Conservation (phyloP, 2,888 invertebrate species). For the Furcula furcula region DNA sequence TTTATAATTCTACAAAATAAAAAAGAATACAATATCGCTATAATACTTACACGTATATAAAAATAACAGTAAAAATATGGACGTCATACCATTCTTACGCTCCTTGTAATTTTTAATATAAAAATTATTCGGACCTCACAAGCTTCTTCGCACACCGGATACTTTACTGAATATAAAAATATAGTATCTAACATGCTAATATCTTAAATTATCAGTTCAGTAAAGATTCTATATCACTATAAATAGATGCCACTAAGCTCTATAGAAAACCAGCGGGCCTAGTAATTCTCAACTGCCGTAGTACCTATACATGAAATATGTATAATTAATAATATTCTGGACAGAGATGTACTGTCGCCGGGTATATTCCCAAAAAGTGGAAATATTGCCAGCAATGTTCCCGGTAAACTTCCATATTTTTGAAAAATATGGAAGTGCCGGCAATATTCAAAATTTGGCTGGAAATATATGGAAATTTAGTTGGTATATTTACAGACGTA, state of each 20-base stretch:
- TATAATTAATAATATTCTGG: no score
- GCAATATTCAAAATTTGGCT: no score
- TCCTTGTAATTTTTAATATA: conserved; percentile 78
- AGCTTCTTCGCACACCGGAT: conserved; percentile 38
- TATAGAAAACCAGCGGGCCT: conserved; percentile 15
- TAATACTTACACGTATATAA: conserved; percentile 72
- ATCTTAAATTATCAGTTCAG: conserved; percentile 74
- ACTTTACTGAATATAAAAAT: conserved; percentile 58
- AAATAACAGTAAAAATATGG: conserved; percentile 64
- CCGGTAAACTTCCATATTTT: no score
- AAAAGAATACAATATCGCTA: conserved; percentile 71
- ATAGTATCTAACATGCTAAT: conserved; percentile 30
- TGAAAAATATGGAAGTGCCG: no score
- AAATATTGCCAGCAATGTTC: no score
- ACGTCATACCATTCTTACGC: conserved; percentile 67
- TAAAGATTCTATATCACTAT: conserved; percentile 48
- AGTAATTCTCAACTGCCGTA: no score
- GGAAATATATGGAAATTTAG: no score
- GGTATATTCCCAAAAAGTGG: no score
- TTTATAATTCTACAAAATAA: conserved; percentile 72
- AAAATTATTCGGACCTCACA: conserved; percentile 71
- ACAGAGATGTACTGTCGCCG: no score
- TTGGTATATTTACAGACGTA: no score
- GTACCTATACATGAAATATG: no score
- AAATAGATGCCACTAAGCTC: conserved; percentile 39